These are phyloP conservation scores for Musca vetustissima DNA, from an alignment of 1,140 invertebrate genomes.

Conservation along the genomic window DNA sequence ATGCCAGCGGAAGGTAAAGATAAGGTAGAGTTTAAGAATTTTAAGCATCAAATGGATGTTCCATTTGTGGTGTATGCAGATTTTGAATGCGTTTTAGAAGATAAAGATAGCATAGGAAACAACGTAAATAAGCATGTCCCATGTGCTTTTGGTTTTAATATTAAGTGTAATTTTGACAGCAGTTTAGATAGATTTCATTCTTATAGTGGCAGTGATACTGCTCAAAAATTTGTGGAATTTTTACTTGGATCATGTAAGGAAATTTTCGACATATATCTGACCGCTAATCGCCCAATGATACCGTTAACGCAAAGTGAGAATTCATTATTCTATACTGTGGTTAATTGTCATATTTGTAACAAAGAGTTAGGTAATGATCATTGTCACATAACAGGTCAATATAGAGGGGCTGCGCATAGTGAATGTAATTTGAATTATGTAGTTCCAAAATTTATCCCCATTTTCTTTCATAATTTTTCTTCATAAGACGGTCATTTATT, in stretches of 20 bases:
- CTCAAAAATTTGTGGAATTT: too few relatives aligned
- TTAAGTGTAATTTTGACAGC: too few relatives aligned
- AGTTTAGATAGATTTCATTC: too few relatives aligned
- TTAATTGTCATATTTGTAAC: constrained; percentile 45
- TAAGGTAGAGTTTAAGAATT: too few relatives aligned
- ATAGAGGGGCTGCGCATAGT: too few relatives aligned
- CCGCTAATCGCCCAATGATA: constrained; percentile 25
- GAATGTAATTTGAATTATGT: constrained; percentile 53
- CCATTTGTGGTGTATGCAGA: constrained; percentile 50
- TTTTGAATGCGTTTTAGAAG: constrained; percentile 33
- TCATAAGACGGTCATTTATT: constrained; percentile 52
- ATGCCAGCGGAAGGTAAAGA: too few relatives aligned
- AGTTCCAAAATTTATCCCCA: constrained; percentile 43
- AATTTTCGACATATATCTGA: too few relatives aligned
- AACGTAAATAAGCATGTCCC: too few relatives aligned
- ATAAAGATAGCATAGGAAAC: too few relatives aligned
- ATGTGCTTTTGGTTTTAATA: too few relatives aligned
- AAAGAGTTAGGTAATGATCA: constrained; percentile 41
- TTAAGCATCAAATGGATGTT: constrained; percentile 35
- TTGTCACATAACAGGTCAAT: constrained; percentile 45
- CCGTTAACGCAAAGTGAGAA: constrained; percentile 29
- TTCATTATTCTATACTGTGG: constrained; percentile 10
- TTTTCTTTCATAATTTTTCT: constrained; percentile 53
- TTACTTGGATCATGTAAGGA: too few relatives aligned
- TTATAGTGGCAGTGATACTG: too few relatives aligned